Evolutionary conservation across 2,797 vertebrate species (phyloP), one percentile per base, ranked within the genome.

Genomic region (Erithacus rubecula): DNA sequence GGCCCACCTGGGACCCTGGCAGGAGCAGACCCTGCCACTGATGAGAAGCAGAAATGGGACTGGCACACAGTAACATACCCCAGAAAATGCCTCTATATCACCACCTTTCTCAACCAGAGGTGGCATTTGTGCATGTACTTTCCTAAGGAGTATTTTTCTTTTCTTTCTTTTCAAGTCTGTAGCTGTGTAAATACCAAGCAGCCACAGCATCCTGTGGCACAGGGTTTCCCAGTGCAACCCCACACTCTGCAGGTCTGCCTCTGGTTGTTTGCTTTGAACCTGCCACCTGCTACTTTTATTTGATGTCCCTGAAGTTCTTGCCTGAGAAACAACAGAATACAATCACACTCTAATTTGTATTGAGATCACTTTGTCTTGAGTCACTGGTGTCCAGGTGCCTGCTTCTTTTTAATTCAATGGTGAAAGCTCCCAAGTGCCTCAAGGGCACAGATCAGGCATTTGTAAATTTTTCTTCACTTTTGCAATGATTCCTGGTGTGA

Each of bases 201-300:
- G 71, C 16, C 44, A 0, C 68, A 64, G 32, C 1, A 0, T 62
- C 75, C 72, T 62, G 30, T 70, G 71, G 53, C 49, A 89, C 30
- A 72, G 32, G 52, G 71, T 5, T 91, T 21, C 41, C 78, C 41
- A 70, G 75, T 19, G n/a, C 84, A 94, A 85, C 22, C 41, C 16
- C 0, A 0, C 1, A 5, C 37, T 47, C 71, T 2, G 46, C 69
- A 75, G 43, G 83, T 60, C 69, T 89, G 72, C 64, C 69, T 83
- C 51, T 2, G 0, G 69, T 83, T 81, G 91, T 91, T 91, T 90
- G 85, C 82, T 90, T 86, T 95, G 69, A 95, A 81, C 65, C 37
- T 83, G 71, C 60, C 93, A 94, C 91, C 89, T 94, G 95, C 69
- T 86, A 68, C 65, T 88, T 93, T 75, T 91, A 83, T 91, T 93